These are phyloP conservation scores for Trididemnum clinides DNA, from an alignment of 23 tunicate genomes.

Conservation along the genomic window DNA sequence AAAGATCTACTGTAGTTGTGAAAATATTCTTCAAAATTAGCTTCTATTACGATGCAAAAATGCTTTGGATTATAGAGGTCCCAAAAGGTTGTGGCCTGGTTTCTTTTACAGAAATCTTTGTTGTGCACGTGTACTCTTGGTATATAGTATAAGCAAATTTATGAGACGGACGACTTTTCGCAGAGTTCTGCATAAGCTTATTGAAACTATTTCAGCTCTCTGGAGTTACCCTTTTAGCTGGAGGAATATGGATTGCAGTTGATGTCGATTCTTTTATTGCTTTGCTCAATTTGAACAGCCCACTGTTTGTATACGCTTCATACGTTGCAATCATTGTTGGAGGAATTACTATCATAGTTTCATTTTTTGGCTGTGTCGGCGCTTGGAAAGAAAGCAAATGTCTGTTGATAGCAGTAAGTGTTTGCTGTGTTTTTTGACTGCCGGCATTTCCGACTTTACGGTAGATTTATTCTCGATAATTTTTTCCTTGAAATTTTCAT, in stretches of 20 bases:
- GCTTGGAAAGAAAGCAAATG: constrained; percentile 59
- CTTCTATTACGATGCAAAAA: no score
- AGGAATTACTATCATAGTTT: constrained; percentile 2
- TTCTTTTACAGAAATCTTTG: no score
- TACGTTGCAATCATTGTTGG: constrained; percentile 51
- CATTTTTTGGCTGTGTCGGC: constrained; percentile 41
- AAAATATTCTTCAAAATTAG: no score
- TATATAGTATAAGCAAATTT: no score
- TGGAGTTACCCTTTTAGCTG: constrained; percentile 28
- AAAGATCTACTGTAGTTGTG: no score
- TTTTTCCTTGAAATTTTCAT: background rate
- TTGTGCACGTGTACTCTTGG: no score
- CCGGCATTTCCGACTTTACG: no score
- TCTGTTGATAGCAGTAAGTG: constrained; percentile 31
- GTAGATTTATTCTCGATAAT: background rate
- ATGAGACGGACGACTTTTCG: no score
- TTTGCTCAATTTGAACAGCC: background rate
- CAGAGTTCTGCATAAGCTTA: no score
- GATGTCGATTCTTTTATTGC: constrained; percentile 37
- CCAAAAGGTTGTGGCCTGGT: no score
- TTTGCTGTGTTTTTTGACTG: no score
- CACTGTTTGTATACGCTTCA: constrained; percentile 4
- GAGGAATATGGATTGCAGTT: constrained; percentile 46
- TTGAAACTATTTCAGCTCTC: constrained; percentile 33
- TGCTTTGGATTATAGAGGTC: no score